phyloP scores from a whole-genome alignment of 2,888 invertebrate species.

The Ormyrus pomaceus region DNA sequence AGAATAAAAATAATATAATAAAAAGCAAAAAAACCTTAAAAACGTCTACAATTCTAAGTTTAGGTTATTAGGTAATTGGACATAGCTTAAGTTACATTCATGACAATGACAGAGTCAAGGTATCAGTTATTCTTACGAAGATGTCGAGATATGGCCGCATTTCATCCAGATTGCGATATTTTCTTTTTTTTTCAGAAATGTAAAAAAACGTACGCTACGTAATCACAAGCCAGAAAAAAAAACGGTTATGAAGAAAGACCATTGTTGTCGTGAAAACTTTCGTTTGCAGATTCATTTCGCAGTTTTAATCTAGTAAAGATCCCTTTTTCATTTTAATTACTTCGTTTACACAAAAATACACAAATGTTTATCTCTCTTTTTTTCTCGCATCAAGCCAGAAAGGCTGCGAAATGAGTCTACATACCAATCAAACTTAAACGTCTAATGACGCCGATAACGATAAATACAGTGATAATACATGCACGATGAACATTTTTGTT shows the following conservation, averaged over 20 bases:
- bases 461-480: constrained; percentile 50
- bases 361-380: constrained; percentile 43
- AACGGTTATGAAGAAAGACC: constrained; percentile 40
- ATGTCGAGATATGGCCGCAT: constrained; percentile 68
- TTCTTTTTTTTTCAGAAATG: constrained; percentile 34
- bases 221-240: constrained; percentile 53
- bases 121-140: constrained; percentile 56
- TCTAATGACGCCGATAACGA: constrained; percentile 42
- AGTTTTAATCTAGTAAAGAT: constrained; percentile 30
- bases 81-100: constrained; percentile 64
- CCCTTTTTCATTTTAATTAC: constrained; percentile 28
- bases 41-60: constrained; percentile 32
- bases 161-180: constrained; percentile 65
- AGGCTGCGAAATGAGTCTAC: constrained; percentile 52
- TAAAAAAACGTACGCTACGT: constrained; percentile 48
- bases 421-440: constrained; percentile 32
- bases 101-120: constrained; percentile 61
- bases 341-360: constrained; percentile 54
- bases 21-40: constrained; percentile 28
- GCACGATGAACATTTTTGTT: constrained; percentile 42
- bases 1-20: constrained; percentile 33
- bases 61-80: constrained; percentile 64
- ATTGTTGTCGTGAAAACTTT: constrained; percentile 46
- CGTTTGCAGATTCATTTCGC: constrained; percentile 48
- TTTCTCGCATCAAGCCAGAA: constrained; percentile 57